Base-by-base conservation (phyloP, 2,113 vertebrate species). In the Gila orcuttii region DNA sequence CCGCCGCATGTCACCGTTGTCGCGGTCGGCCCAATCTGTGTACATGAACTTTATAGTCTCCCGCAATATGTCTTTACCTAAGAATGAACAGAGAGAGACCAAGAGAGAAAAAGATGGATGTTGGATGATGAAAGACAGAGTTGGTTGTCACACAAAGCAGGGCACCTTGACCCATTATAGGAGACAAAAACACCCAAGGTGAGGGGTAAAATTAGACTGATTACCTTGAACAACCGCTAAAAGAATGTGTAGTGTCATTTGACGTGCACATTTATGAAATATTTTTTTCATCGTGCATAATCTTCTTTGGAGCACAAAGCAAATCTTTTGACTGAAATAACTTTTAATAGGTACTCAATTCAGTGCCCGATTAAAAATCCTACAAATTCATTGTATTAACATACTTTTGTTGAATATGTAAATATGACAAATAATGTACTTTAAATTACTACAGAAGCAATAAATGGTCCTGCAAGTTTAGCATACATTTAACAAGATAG, bases 11-110 rank as follows among this genome's bases (percentile, higher is more conserved):
- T 99, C 97, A 0, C 96, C 96, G 5, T 98, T 98, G 92, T 99
- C 97, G 6, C 97, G 94, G 91, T 99, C 97, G 0, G 97, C 97
- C 97, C 97, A 99, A 91, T 98, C 97, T 0, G 97, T 99, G 93
- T 98, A 99, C 97, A 99, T 99, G 90, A 98, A 99, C 93, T 98
- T 99, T 89, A 99, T 99, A 91, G 97, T 99, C 87, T 99, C 97
- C 12, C 97, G 91, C 0, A 99, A 92, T 91, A 98, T 96, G 71
- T 98, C 97, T 93, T 98, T 98, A 92, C 93, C 94, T 95, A 77
- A 84, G 31, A 81, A 69, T 81, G 25, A 68, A 81, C 42, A 74
- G 88, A 68, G 60, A 57, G 28, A 68, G 31, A 64, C 45, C 3
- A 31, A 66, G 31, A 57, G 55, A 52, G 57, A 83, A 55, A 59